A percentile compares a stretch with the other conserved stretches of the same genome.
Evolutionary conservation across 2,888 invertebrate species (phyloP).

Genomic region (Dendrolimus pini): DNA sequence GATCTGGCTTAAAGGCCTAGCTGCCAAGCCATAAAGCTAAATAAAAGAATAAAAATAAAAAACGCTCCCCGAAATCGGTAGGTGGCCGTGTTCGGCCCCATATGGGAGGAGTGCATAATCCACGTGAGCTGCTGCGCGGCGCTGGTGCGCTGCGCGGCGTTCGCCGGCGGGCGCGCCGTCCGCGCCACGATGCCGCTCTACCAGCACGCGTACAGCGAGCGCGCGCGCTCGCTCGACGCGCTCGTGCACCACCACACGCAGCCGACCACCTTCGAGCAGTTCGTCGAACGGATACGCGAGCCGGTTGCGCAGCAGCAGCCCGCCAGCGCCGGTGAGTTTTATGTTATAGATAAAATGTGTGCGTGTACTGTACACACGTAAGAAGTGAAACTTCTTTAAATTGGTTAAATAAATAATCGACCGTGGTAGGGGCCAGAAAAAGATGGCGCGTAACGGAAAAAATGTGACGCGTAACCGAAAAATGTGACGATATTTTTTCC

Average conservation of each 20-base stretch:
- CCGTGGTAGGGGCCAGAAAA: too few species aligned
- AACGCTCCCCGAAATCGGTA: constrained; percentile 24
- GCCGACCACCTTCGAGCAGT: constrained; percentile 93
- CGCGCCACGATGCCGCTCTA: constrained; percentile 92
- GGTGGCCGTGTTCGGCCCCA: constrained; percentile 96
- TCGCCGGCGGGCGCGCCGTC: constrained; percentile 94
- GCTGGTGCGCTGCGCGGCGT: constrained; percentile 89
- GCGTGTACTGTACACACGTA: too few species aligned
- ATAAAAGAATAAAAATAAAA: too few species aligned
- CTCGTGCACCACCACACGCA: constrained; percentile 91
- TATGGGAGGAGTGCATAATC: constrained; percentile 91
- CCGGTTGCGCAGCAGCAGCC: constrained; percentile 24
- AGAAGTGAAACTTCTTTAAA: too few species aligned
- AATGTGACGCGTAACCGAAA: too few species aligned
- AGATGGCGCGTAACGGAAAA: too few species aligned
- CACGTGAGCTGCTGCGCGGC: constrained; percentile 82
- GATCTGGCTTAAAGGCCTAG: too few species aligned
- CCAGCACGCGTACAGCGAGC: constrained; percentile 96
- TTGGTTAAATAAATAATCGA: too few species aligned
- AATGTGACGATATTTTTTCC: too few species aligned
- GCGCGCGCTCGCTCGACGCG: constrained; percentile 89
- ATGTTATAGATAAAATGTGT: too few species aligned
- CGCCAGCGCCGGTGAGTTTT: neutral
- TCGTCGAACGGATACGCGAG: constrained; percentile 57
- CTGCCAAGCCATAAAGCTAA: too few species aligned